Conservation (phyloP, 2,888 invertebrate genomes). For the Macropis europaea region DNA sequence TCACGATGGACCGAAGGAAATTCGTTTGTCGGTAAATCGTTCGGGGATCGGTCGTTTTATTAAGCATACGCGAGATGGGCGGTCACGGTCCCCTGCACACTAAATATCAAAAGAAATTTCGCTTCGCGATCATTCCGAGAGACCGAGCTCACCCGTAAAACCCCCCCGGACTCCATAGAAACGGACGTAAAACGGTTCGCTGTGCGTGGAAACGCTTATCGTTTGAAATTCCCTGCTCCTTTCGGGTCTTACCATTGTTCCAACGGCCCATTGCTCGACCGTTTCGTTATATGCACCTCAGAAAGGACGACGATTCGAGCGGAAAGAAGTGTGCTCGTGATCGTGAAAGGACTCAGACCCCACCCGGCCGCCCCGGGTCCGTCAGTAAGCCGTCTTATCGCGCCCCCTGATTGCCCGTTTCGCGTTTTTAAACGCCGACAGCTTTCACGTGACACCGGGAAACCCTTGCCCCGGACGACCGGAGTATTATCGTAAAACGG, state of each 20-base stretch:
- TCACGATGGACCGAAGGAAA: background rate
- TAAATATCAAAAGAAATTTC: conserved; percentile 52
- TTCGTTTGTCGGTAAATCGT: conserved; percentile 16
- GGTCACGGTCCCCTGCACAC: background rate
- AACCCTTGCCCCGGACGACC: no score
- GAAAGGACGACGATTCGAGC: conserved; percentile 23
- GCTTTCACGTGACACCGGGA: no score
- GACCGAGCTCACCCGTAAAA: conserved; percentile 38
- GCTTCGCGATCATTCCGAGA: conserved; percentile 35
- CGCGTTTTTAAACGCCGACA: conserved; percentile 14
- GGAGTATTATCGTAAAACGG: no score
- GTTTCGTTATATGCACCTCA: conserved; percentile 50
- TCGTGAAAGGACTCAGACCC: conserved; percentile 7
- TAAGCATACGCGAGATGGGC: conserved; percentile 7
- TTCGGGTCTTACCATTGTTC: conserved; percentile 51
- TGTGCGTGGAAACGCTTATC: conserved; percentile 56
- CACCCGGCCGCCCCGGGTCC: no score
- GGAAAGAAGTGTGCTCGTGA: conserved; percentile 32
- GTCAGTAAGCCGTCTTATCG: conserved; percentile 28
- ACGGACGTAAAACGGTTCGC: conserved; percentile 48
- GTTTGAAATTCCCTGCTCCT: conserved; percentile 53
- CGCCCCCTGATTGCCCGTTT: conserved; percentile 21
- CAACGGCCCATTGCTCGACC: conserved; percentile 41
- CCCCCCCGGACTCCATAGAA: conserved; percentile 46
- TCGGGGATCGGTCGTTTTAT: background rate